These are phyloP conservation scores for Hycleus phaleratus DNA, from an alignment of 1,140 invertebrate genomes.

Conservation along the genomic window DNA sequence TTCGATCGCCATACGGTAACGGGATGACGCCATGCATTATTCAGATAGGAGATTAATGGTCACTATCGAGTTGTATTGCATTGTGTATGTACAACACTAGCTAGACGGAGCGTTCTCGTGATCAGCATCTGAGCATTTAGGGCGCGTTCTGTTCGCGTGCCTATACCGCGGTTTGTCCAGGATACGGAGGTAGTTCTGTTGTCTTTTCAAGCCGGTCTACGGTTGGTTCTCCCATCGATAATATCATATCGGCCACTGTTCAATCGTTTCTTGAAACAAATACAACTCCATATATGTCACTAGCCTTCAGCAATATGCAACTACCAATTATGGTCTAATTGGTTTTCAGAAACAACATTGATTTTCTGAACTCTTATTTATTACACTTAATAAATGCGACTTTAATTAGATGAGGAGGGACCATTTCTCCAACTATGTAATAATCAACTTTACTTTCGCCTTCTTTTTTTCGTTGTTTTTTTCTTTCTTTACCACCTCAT, in stretches of 20 bases:
- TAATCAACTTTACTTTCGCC: no score
- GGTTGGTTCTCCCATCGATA: conserved; percentile 23
- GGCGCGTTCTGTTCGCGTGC: conserved; percentile 19
- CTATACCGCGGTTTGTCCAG: not conserved
- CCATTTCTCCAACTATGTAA: no score
- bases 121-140: conserved; percentile 17
- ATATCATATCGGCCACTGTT: conserved; percentile 37
- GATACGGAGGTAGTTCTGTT: not conserved
- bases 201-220: conserved; percentile 13
- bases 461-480: no score
- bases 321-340: conserved; percentile 42
- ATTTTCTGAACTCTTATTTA: conserved; percentile 38
- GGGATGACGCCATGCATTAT: conserved; percentile 22
- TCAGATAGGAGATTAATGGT: conserved; percentile 25
- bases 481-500: no score
- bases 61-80: conserved; percentile 22
- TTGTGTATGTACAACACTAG: conserved; percentile 16
- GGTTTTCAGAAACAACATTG: conserved; percentile 41
- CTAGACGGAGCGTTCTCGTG: conserved; percentile 15
- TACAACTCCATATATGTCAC: conserved; percentile 39
- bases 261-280: conserved; percentile 41
- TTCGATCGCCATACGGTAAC: conserved; percentile 21
- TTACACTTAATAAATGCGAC: conserved; percentile 29
- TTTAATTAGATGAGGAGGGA: conserved; percentile 24
- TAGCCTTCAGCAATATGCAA: conserved; percentile 39